Evolutionary conservation across 1,140 invertebrate genomes (phyloP).

Genomic region (Bombus superbus): DNA sequence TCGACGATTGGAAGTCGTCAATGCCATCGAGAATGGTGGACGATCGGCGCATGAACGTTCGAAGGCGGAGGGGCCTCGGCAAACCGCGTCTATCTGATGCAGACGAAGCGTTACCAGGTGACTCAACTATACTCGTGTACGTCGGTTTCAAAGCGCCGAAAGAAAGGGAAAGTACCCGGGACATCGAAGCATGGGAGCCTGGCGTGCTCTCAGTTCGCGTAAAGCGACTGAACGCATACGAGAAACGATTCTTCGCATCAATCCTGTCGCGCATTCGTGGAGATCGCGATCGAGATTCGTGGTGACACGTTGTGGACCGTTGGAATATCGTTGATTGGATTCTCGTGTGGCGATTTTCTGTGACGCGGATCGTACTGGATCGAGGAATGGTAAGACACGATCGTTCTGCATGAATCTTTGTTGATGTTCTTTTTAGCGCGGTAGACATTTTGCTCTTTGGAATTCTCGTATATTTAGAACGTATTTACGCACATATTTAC

Average conservation of each 20-base stretch:
- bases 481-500: neutral
- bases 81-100: slow-evolving; percentile 29
- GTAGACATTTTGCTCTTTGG: too few relatives aligned
- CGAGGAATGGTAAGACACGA: slow-evolving; percentile 18
- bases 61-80: neutral
- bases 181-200: slow-evolving; percentile 62
- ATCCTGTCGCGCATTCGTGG: slow-evolving; percentile 43
- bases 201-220: slow-evolving; percentile 71
- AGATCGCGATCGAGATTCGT: slow-evolving; percentile 10
- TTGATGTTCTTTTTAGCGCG: neutral
- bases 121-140: slow-evolving; percentile 44
- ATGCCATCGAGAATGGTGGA: slow-evolving; percentile 48
- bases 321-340: neutral
- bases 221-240: slow-evolving; percentile 66
- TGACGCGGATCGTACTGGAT: neutral
- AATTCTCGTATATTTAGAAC: neutral
- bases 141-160: slow-evolving; percentile 64
- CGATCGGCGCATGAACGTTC: neutral
- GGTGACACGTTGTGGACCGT: neutral
- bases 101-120: slow-evolving; percentile 51
- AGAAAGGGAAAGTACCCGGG: slow-evolving; percentile 79
- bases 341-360: neutral
- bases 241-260: slow-evolving; percentile 47
- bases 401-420: neutral
- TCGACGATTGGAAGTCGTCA: slow-evolving; percentile 33